Evolutionary conservation across 2,113 vertebrate genomes (phyloP).

Genomic region (Chelonoidis abingdonii): DNA sequence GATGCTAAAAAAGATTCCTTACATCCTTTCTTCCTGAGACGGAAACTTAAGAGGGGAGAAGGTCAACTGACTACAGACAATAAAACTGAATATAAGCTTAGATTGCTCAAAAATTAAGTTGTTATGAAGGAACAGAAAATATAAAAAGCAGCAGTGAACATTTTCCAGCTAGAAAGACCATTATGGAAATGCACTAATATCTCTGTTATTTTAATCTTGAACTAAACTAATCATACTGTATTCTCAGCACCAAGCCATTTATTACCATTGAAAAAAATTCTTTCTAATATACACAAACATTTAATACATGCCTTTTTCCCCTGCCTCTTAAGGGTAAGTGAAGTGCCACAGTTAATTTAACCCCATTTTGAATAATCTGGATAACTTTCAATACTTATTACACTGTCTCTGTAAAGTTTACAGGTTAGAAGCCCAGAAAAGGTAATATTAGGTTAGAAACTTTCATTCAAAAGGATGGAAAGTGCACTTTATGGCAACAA

Average conservation of each 20-base stretch:
- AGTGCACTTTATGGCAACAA: constrained; percentile 43
- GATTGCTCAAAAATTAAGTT: background rate
- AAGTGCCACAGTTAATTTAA: constrained; percentile 50
- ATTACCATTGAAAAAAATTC: background rate
- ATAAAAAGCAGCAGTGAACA: background rate
- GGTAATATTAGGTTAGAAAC: constrained; percentile 20
- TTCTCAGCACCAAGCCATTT: background rate
- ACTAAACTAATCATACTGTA: background rate
- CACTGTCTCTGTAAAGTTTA: constrained; percentile 36
- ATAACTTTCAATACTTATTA: constrained; percentile 49
- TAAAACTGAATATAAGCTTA: background rate
- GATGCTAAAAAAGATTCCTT: background rate
- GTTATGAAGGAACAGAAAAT: background rate
- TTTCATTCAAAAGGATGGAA: constrained; percentile 43
- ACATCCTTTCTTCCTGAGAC: background rate
- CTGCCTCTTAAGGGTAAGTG: constrained; percentile 33
- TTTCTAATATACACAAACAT: background rate
- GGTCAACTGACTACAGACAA: background rate
- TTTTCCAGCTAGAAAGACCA: background rate
- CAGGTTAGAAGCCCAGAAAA: constrained; percentile 52
- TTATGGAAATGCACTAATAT: background rate
- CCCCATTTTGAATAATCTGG: constrained; percentile 50
- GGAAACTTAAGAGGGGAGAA: constrained; percentile 1
- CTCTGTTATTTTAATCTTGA: background rate
- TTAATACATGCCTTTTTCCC: background rate